Percentiles rank a stretch among this genome's conserved stretches.
Conservation (phyloP, 2,113 vertebrate genomes). For the Puma concolor region DNA sequence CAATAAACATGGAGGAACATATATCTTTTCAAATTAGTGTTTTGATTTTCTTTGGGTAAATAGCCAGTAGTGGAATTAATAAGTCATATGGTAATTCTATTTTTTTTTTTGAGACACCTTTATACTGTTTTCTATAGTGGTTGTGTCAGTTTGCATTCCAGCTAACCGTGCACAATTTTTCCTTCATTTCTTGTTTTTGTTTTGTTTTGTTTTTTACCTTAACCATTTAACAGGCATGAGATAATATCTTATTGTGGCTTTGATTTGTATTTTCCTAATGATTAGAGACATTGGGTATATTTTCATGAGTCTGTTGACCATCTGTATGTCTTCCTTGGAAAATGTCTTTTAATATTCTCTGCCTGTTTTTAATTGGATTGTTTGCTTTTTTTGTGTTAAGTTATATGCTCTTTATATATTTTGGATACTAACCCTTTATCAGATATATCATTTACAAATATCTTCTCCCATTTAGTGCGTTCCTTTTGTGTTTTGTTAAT, state of each 20-base stretch:
- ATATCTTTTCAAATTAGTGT: neutral
- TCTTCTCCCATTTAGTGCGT: neutral
- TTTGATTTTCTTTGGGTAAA: neutral
- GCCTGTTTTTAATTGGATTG: neutral
- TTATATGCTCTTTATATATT: neutral
- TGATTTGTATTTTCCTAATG: neutral
- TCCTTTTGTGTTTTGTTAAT: neutral
- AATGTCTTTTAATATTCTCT: neutral
- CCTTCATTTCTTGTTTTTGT: neutral
- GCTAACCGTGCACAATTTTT: neutral
- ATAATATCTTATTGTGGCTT: neutral
- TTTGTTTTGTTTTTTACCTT: neutral
- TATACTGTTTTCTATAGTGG: neutral
- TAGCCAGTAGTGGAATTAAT: neutral
- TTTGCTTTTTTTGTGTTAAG: neutral
- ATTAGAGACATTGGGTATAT: neutral
- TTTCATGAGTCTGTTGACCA: neutral
- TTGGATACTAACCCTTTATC: neutral
- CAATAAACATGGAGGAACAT: neutral
- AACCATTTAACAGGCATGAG: neutral
- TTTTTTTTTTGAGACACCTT: neutral
- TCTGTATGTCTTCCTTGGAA: neutral
- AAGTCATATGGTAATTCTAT: neutral
- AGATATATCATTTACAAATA: neutral
- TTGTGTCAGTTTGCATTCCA: neutral